phyloP scores from a whole-genome alignment of 2,888 invertebrate genomes.

The Magallana nippona region DNA sequence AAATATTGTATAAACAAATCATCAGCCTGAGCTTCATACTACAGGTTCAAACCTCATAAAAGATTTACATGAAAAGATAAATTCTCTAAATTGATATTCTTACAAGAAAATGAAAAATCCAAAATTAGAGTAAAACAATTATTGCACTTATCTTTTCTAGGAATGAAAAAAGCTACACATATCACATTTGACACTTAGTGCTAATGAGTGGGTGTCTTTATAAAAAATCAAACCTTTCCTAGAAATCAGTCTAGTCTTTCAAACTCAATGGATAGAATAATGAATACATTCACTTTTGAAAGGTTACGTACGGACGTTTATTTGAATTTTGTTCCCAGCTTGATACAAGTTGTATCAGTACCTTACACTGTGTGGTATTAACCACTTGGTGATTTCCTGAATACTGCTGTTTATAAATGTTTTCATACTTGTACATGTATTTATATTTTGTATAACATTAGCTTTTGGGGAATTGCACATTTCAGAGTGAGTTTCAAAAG shows the following conservation, averaged over 20 bases:
- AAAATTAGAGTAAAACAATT: too few species aligned
- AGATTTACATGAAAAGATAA: too few species aligned
- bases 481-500: too few species aligned
- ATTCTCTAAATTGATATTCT: too few species aligned
- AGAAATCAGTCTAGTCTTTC: neutral
- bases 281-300: neutral
- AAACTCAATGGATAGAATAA: neutral
- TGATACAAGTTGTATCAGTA: neutral
- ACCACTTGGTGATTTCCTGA: slow-evolving; percentile 10
- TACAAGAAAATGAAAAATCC: too few species aligned
- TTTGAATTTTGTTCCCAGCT: neutral
- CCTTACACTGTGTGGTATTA: slow-evolving; percentile 1
- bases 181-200: neutral
- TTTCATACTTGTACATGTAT: neutral
- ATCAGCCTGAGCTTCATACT: neutral
- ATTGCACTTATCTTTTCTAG: too few species aligned
- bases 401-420: neutral
- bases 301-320: neutral
- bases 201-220: too few species aligned
- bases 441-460: too few species aligned
- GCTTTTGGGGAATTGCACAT: too few species aligned
- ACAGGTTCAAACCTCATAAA: neutral
- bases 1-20: too few species aligned
- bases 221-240: neutral
- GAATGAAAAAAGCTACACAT: too few species aligned